phyloP scores from a whole-genome alignment of 2,888 invertebrate species.

The Eucriotettix oculatus region DNA sequence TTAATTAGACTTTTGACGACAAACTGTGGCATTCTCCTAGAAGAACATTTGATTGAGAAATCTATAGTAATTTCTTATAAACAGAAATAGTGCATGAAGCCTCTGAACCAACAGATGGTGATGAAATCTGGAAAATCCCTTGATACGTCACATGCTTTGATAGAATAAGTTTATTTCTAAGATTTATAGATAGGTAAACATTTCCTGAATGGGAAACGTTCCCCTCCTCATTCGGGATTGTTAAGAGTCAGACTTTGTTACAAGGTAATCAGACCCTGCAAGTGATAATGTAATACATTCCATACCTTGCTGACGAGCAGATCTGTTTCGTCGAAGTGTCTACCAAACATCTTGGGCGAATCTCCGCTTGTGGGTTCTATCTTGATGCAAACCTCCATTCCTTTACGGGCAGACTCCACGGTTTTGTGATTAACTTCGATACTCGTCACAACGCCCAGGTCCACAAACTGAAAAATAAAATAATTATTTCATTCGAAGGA shows the following conservation, averaged over 20 bases:
- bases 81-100: no score
- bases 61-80: no score
- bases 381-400: conserved; percentile 90
- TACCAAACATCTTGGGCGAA: conserved; percentile 94
- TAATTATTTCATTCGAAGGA: not conserved
- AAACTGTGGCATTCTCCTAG: no score
- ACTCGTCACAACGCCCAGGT: conserved; percentile 85
- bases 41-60: no score
- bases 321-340: conserved; percentile 96
- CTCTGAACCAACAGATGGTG: no score
- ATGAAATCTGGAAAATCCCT: no score
- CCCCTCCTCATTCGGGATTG: no score
- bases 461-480: conserved; percentile 58
- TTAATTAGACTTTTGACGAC: no score
- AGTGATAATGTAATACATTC: not conserved
- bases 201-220: not conserved
- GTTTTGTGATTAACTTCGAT: conserved; percentile 92
- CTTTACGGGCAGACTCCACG: conserved; percentile 86
- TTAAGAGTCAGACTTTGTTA: no score
- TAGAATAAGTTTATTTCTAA: no score
- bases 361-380: conserved; percentile 97
- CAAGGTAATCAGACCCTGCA: not conserved
- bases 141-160: no score
- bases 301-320: conserved; percentile 84
- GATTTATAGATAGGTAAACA: not conserved